These are phyloP conservation scores for Hylia prasina DNA, from an alignment of 2,113 vertebrate species.

Conservation along the genomic window DNA sequence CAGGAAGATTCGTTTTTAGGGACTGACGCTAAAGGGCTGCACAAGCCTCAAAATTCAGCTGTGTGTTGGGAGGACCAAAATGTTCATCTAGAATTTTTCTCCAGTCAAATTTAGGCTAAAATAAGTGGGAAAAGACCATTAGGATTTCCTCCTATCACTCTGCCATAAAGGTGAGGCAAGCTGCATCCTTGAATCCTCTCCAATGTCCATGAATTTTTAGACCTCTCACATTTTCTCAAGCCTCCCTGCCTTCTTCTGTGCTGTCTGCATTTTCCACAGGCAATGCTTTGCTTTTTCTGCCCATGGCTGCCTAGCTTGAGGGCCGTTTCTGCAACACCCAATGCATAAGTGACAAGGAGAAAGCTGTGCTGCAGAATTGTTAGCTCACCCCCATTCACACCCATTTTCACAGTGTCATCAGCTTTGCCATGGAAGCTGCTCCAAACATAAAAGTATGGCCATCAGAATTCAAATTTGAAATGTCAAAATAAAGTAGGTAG, in stretches of 20 bases:
- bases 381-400: neutral
- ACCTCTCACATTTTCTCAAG: neutral
- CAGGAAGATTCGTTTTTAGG: neutral
- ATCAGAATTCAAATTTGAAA: neutral
- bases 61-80: neutral
- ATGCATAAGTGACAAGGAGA: neutral
- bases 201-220: neutral
- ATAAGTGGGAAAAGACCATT: neutral
- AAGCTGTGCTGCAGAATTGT: neutral
- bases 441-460: neutral
- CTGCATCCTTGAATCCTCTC: accelerated
- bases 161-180: neutral
- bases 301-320: neutral
- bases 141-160: neutral
- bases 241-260: neutral
- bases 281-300: neutral
- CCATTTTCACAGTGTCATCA: neutral
- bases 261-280: neutral
- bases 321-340: neutral
- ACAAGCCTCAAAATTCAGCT: neutral
- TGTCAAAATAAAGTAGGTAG: neutral
- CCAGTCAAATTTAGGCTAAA: neutral
- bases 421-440: neutral
- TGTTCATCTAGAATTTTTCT: neutral
- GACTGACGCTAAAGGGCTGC: neutral